Percentiles rank a stretch among this genome's conserved stretches.
phyloP scores from a whole-genome alignment of 37 sponge, comb jelly and placozoan genomes.

The Ephydatia muelleri region DNA sequence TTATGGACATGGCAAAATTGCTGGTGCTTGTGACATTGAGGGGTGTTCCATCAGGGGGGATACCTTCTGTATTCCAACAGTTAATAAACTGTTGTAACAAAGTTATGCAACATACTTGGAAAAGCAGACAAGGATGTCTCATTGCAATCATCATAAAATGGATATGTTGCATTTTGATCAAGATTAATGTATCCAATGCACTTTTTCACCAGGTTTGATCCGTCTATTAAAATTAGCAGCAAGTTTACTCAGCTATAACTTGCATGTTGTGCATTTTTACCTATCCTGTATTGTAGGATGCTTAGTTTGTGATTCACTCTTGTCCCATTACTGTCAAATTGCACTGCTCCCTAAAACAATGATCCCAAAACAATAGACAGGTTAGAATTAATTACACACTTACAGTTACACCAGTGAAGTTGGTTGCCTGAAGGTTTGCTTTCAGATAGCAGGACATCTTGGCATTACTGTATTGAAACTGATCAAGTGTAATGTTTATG shows the following conservation, averaged over 20 bases:
- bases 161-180: not conserved
- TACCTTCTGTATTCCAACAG: not conserved
- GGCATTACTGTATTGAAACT: not conserved
- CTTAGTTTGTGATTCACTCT: not conserved
- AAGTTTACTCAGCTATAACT: not conserved
- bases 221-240: not conserved
- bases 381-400: not conserved
- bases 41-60: not conserved
- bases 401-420: not conserved
- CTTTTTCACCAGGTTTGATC: not conserved
- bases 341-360: not conserved
- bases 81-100: not conserved
- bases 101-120: not conserved
- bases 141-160: not conserved
- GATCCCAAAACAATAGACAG: not conserved
- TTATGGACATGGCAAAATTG: not conserved
- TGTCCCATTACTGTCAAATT: not conserved
- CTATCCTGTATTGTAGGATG: not conserved
- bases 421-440: not conserved
- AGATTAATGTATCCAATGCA: not conserved
- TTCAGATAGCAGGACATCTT: not conserved
- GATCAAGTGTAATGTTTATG: not conserved
- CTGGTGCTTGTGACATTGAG: not conserved
- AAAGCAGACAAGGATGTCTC: not conserved
- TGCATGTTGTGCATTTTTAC: not conserved